Evolutionary conservation across 2,797 vertebrate genomes (phyloP).

Genomic region (Sphenodon punctatus): DNA sequence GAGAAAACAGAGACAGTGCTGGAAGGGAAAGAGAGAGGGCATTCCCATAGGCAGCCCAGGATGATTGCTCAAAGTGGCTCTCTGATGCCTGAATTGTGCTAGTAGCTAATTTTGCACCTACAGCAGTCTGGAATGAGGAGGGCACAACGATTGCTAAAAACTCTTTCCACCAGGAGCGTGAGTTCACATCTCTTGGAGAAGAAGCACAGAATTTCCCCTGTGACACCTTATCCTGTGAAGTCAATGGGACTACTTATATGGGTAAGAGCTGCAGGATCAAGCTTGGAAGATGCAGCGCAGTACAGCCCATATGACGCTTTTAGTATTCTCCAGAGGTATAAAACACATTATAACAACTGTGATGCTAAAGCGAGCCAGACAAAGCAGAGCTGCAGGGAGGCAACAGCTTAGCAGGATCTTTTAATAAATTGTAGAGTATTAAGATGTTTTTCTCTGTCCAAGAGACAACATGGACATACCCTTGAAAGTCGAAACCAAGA

Average conservation of each 20-base stretch:
- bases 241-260: accelerated
- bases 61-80: accelerated
- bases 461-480: background rate
- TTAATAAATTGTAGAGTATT: background rate
- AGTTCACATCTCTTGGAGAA: background rate
- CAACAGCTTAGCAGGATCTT: background rate
- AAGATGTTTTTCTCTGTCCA: background rate
- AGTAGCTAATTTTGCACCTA: background rate
- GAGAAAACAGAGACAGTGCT: too few relatives aligned
- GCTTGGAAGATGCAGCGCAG: background rate
- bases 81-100: background rate
- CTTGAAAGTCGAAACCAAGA: background rate
- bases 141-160: background rate
- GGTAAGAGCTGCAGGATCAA: background rate
- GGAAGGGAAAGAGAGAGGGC: too few relatives aligned
- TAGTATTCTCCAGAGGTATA: background rate
- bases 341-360: background rate
- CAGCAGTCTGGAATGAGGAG: background rate
- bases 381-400: background rate
- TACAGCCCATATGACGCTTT: too few relatives aligned
- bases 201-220: background rate
- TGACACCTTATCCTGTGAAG: background rate
- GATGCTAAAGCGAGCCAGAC: accelerated
- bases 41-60: too few relatives aligned
- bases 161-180: background rate